Evolutionary conservation across 2,113 vertebrate genomes (phyloP).

Genomic region (Oreochromis niloticus): DNA sequence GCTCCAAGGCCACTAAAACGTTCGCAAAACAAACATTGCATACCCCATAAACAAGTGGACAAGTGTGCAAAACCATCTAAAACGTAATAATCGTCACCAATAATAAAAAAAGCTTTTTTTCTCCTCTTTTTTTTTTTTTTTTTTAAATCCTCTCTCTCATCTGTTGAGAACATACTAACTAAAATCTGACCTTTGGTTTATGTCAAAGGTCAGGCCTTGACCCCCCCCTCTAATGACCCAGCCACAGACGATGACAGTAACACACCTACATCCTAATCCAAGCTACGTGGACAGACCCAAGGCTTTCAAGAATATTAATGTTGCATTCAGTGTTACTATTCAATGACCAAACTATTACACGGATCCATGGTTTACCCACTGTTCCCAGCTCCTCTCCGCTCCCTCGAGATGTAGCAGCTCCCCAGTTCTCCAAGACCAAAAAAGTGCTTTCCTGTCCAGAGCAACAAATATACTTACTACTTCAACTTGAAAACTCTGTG

Average conservation of each 20-base stretch:
- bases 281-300: not conserved
- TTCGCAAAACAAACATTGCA: constrained; percentile 66
- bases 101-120: constrained; percentile 6
- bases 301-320: constrained; percentile 1
- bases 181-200: not conserved
- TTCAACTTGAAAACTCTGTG: not conserved
- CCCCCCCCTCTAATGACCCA: constrained; percentile 20
- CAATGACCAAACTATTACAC: not conserved
- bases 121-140: not conserved
- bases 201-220: constrained; percentile 12
- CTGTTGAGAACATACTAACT: not conserved
- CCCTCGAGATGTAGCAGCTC: constrained; percentile 45
- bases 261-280: not conserved
- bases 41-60: constrained; percentile 63
- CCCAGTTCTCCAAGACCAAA: not conserved
- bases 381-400: not conserved
- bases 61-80: constrained; percentile 63
- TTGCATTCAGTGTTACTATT: not conserved
- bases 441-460: constrained; percentile 44
- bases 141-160: not conserved
- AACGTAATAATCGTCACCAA: constrained; percentile 8
- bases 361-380: not conserved
- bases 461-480: not conserved
- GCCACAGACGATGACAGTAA: not conserved
- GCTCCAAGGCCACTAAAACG: constrained; percentile 69